phyloP scores from a whole-genome alignment of 2,797 vertebrate species.

The Anguilla marmorata region DNA sequence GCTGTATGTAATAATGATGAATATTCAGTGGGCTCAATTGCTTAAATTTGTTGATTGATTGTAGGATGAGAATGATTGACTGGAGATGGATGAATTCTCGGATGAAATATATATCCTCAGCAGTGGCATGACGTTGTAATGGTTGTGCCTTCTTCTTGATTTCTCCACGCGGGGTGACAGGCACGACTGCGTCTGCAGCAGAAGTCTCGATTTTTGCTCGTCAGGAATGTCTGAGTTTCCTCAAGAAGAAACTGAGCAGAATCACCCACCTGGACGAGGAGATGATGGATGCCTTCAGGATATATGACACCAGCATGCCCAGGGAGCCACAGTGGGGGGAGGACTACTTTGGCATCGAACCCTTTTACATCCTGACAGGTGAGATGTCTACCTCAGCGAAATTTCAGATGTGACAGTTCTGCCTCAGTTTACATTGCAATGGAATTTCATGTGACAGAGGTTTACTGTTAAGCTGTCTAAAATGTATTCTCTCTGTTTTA shows the following conservation, averaged over 20 bases:
- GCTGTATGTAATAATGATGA: neutral
- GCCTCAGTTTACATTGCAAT: neutral
- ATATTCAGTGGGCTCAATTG: neutral
- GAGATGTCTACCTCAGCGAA: conserved; percentile 23
- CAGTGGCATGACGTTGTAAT: neutral
- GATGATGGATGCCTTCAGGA: conserved; percentile 77
- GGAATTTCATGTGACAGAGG: neutral
- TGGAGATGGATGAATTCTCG: neutral
- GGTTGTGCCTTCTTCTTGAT: neutral
- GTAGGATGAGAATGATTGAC: neutral
- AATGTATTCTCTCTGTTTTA: neutral
- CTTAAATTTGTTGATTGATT: neutral
- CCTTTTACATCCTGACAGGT: conserved; percentile 92
- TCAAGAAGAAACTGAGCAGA: conserved; percentile 74
- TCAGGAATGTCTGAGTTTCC: conserved; percentile 79
- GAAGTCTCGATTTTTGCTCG: conserved; percentile 74
- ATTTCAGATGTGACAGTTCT: neutral
- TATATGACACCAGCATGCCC: conserved; percentile 78
- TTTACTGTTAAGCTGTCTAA: neutral
- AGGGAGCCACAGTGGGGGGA: conserved; percentile 81
- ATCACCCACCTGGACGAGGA: conserved; percentile 73
- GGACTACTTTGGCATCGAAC: conserved; percentile 85
- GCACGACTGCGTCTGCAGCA: conserved; percentile 80
- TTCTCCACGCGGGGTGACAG: conserved; percentile 59
- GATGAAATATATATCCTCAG: neutral